phyloP scores from a whole-genome alignment of 2,113 vertebrate genomes.

The Neotragus moschatus region DNA sequence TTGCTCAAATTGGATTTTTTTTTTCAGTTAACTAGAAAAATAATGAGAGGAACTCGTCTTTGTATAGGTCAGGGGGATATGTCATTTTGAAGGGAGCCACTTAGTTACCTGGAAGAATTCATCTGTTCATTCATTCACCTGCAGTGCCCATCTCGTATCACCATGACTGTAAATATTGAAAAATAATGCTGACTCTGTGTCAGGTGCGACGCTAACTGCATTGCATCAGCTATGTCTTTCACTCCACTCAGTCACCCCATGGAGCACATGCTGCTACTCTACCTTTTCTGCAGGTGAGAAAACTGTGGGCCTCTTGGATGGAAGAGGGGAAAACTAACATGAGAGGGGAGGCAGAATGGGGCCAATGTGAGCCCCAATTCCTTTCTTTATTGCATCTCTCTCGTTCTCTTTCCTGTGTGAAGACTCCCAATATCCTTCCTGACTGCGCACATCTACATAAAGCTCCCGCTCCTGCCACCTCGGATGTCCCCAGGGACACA shows the following conservation, averaged over 20 bases:
- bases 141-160: neutral
- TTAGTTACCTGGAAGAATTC: neutral
- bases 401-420: neutral
- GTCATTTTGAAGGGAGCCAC: neutral
- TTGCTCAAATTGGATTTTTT: conserved; percentile 71
- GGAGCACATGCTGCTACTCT: neutral
- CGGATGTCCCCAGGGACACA: neutral
- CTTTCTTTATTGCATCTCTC: neutral
- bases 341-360: neutral
- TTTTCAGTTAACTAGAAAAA: conserved; percentile 59
- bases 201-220: neutral
- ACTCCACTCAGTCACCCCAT: fast-evolving
- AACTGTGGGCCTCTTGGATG: neutral
- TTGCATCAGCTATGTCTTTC: neutral
- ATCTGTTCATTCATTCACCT: neutral
- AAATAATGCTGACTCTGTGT: neutral
- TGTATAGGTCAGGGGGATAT: conserved; percentile 39
- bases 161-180: neutral
- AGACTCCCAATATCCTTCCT: neutral
- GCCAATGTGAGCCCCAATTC: neutral
- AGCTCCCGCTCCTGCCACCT: neutral
- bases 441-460: neutral
- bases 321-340: neutral
- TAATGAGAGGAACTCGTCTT: conserved; percentile 47
- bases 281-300: neutral